A percentile compares a stretch with the other conserved stretches of the same genome.
Evolutionary conservation across 2,888 invertebrate species (phyloP).

Genomic region (Gonocerus acuteangulatus): DNA sequence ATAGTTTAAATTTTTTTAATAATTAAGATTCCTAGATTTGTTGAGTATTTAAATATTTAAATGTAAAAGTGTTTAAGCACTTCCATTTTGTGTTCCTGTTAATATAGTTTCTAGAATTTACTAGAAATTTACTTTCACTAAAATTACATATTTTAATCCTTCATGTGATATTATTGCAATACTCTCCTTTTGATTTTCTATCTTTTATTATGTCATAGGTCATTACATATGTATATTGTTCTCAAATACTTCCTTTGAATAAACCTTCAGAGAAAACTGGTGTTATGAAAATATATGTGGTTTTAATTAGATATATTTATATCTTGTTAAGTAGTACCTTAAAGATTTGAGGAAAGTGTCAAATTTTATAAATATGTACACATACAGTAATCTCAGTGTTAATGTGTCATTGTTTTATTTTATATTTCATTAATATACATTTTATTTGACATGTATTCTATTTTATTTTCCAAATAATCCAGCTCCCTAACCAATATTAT

Average conservation of each 20-base stretch:
- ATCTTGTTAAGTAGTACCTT: neutral
- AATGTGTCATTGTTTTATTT: conserved; percentile 20
- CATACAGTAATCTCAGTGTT: conserved; percentile 13
- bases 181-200: neutral
- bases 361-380: conserved; percentile 1
- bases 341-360: conserved; percentile 1
- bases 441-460: conserved; percentile 9
- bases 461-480: no score
- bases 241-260: neutral
- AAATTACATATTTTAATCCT: conserved; percentile 8
- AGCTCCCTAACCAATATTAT: no score
- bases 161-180: conserved; percentile 17
- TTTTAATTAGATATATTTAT: neutral
- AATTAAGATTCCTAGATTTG: no score
- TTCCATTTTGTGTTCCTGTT: conserved; percentile 27
- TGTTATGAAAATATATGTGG: neutral
- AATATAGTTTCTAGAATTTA: conserved; percentile 14
- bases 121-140: conserved; percentile 10
- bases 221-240: neutral
- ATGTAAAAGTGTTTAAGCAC: conserved; percentile 11
- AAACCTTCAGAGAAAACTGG: neutral
- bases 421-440: conserved; percentile 24
- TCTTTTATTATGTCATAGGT: neutral
- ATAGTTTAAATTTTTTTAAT: no score
- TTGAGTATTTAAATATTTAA: conserved; percentile 9